Conservation (phyloP, 2,113 vertebrate genomes). For the Calidris pygmaea region DNA sequence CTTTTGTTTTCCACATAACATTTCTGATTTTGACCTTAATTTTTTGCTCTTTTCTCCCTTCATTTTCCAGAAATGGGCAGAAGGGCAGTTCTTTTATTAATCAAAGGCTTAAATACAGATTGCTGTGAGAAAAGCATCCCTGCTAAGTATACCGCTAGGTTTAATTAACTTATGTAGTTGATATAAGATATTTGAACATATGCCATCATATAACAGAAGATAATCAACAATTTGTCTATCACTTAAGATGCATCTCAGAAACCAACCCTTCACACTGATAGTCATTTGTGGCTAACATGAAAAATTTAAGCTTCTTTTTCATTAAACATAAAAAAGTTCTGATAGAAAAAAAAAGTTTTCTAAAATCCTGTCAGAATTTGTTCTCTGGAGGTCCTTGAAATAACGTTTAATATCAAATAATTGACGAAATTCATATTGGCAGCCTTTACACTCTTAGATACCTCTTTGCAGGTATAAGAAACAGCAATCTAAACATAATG, state of each 20-base stretch:
- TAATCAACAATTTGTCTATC: neutral
- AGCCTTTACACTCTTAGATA: neutral
- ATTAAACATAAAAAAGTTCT: neutral
- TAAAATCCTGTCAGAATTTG: neutral
- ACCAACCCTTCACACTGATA: neutral
- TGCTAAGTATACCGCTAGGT: neutral
- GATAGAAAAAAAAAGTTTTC: neutral
- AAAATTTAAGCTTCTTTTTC: neutral
- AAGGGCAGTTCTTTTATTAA: neutral
- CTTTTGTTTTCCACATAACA: fast-evolving
- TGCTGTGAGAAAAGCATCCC: neutral
- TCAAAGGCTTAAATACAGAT: neutral
- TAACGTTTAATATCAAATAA: neutral
- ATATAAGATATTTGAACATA: neutral
- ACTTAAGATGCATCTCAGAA: neutral
- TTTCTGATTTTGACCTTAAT: neutral
- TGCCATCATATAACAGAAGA: neutral
- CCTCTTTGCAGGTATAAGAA: neutral
- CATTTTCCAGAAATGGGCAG: neutral
- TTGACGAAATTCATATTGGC: neutral
- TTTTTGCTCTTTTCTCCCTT: neutral
- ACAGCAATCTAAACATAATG: neutral
- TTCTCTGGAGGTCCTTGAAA: neutral
- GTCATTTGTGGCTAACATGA: neutral
- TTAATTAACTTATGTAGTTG: neutral